Conservation (phyloP, 2,797 vertebrate genomes). For the Gymnoscopelus braueri region DNA sequence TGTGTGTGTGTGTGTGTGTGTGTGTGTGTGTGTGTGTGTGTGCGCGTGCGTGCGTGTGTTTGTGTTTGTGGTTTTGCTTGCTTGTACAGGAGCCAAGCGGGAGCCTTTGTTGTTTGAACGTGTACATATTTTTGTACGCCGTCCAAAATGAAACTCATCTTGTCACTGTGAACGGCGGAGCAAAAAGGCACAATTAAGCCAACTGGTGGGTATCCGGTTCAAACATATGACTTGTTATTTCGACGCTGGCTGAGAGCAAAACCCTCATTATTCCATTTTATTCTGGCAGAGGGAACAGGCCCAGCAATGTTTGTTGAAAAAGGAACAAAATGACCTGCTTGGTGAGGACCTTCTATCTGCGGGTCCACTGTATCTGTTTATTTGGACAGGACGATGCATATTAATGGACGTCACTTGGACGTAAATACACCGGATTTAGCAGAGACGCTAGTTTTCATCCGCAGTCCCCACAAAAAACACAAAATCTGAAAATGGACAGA, state of each 20-base stretch:
- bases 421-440: too few relatives aligned
- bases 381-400: too few relatives aligned
- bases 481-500: too few relatives aligned
- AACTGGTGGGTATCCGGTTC: constrained; percentile 25
- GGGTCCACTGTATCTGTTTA: constrained; percentile 9
- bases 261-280: constrained; percentile 47
- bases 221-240: constrained; percentile 47
- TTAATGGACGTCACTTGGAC: too few relatives aligned
- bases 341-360: constrained; percentile 3
- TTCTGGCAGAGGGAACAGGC: constrained; percentile 33
- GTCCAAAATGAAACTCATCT: constrained; percentile 15
- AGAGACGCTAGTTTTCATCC: too few relatives aligned
- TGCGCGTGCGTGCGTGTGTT: neutral
- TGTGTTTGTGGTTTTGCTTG: neutral
- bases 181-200: constrained; percentile 36
- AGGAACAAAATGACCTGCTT: constrained; percentile 38
- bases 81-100: too few relatives aligned
- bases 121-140: constrained; percentile 25
- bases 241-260: constrained; percentile 28
- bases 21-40: neutral
- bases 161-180: constrained; percentile 1
- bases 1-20: neutral
- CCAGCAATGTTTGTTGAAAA: constrained; percentile 33
- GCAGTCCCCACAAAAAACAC: too few relatives aligned
- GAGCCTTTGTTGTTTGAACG: too few relatives aligned